Evolutionary conservation across 2,888 invertebrate genomes (phyloP).

Genomic region (Lysandra bellargus): DNA sequence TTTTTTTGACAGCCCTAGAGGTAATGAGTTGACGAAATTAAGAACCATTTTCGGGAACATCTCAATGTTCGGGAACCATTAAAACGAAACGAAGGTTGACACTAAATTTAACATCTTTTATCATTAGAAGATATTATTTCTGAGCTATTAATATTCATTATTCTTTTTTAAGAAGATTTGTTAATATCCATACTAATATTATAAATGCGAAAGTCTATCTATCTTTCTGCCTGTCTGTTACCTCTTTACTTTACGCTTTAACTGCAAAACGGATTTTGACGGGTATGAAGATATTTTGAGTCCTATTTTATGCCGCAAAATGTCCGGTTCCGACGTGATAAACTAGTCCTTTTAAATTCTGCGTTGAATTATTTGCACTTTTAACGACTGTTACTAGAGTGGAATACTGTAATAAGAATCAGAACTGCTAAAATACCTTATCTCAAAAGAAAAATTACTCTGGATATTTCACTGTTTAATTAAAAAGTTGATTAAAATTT

Average conservation of each 20-base stretch:
- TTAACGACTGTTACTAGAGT: background rate
- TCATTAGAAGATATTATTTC: background rate
- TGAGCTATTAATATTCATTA: background rate
- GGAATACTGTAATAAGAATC: background rate
- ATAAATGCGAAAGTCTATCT: too few species aligned
- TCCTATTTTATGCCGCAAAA: too few species aligned
- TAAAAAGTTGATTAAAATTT: background rate
- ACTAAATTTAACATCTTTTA: slow-evolving; percentile 8
- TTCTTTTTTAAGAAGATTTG: background rate
- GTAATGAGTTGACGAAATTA: slow-evolving; percentile 10
- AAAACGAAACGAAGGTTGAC: slow-evolving; percentile 12
- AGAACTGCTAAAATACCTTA: background rate
- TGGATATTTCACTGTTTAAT: background rate
- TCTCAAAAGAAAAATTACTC: background rate
- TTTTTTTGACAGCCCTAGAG: background rate
- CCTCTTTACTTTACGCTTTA: too few species aligned
- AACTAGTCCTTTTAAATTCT: background rate
- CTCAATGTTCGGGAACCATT: background rate
- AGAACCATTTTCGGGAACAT: background rate
- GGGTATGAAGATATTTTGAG: too few species aligned
- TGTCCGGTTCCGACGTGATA: too few species aligned
- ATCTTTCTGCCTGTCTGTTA: too few species aligned
- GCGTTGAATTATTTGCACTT: background rate
- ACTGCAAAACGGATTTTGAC: too few species aligned
- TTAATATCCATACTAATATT: background rate